Evolutionary conservation across 2,113 vertebrate genomes (phyloP), one percentile per base, ranked within the genome.

Genomic region (Isurus oxyrinchus): DNA sequence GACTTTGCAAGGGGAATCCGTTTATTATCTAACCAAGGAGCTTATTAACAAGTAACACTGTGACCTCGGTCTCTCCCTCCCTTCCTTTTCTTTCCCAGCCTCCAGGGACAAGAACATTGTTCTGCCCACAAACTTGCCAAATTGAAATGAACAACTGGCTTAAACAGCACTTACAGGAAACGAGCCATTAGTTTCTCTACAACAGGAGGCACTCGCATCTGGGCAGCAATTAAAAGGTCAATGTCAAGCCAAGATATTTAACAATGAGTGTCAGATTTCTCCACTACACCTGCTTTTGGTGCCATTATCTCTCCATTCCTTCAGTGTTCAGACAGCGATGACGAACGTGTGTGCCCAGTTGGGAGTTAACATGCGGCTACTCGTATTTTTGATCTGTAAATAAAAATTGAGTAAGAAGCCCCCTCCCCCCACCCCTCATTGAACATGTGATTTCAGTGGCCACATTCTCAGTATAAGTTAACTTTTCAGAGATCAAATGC

Each of bases 1-100:
- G 84, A 55, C 40, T 96, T 96, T 35, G 96, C 96, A 95, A 31
- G 27, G 35, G 96, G 57, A 97, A 97, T 67, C 96, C 0, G 67
- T 96, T 97, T 96, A 97, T 96, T 31, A 96, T 96, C 97, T 96
- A 69, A 97, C 96, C 96, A 96, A 96, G 96, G 96, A 96, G 88
- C 96, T 97, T 97, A 97, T 93, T 97, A 97, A 96, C 97, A 97
- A 97, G 84, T 96, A 96, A 96, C 96, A 44, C 96, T 79, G 40
- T 25, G 66, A 63, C 31, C 96, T 57, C 27, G 10, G 27, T 59
- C 76, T 44, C 63, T 14, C 59, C 40, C 59, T 69, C 63, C 40
- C 94, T 95, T 27, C n/a, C 7, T 95, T 35, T 96, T 31, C 44
- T 44, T 67, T 49, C 23, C 31, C 94, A 40, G 2, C 2, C 25